Evolutionary conservation across 2,113 vertebrate species (phyloP), one percentile per base, ranked within the genome.

Genomic region (Atrichornis clamosus): DNA sequence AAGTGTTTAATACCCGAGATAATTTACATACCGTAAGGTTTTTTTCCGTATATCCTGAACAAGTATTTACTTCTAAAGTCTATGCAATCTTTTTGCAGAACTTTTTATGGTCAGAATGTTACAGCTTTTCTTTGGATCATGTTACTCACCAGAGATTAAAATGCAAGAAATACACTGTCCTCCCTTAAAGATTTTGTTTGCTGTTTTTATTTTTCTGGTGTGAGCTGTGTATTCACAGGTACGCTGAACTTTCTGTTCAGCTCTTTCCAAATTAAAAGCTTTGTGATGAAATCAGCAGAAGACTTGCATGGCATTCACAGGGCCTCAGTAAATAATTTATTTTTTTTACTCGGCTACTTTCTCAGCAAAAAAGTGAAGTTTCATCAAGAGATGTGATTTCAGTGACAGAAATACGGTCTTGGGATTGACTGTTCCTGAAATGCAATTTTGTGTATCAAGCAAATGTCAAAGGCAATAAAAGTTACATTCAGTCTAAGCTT

Each of bases 391-490:
- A 42, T 0, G 2, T 26, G 21, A 76, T 89, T 83, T 86, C 44
- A 39, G 56, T 89, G 50, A 56, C 49, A 91, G 67, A 93, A 86
- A 73, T 83, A 86, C 1, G 0, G 44, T 52, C 44, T 85, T 72
- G 86, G 92, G 81, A 91, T 91, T 90, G 87, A 89, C 91, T 94
- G 80, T 59, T 68, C 62, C 44, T 86, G 72, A 94, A 90, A 90
- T 76, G 62, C 47, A 83, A 23, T 95, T 94, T 79, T 68, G 26
- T 83, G 39, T 90, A 46, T 91, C 58, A 89, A 89, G 58, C 33
- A 86, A 88, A 90, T 59, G 72, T 85, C 56, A 95, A 83, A 83
- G 52, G 33, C 91, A 93, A 89, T 85, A 75, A 62, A 91, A 89
- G 58, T 89, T 93, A 41, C 23, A 15, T 91, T 89, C 24, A 13